Conservation (phyloP, 2,888 invertebrate genomes). For the Antheraea assamensis region DNA sequence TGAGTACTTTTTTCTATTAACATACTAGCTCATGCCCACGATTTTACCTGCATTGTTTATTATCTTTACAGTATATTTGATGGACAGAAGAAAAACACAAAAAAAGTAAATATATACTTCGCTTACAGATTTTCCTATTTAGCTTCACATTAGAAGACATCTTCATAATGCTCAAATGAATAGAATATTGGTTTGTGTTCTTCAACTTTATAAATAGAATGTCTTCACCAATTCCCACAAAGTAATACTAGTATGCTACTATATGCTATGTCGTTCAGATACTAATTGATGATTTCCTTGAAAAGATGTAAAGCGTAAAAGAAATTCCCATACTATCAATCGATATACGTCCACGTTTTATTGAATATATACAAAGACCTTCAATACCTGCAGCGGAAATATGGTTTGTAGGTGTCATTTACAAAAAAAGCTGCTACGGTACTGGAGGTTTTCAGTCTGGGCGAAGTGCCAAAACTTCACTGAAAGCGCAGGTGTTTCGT, state of each 20-base stretch:
- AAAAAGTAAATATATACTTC: too few species aligned
- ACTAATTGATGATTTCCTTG: background rate
- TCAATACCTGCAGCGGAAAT: background rate
- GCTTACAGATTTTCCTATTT: too few species aligned
- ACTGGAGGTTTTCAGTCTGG: background rate
- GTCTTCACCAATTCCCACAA: too few species aligned
- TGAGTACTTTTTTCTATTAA: background rate
- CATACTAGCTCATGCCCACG: too few species aligned
- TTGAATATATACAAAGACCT: background rate
- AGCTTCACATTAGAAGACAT: too few species aligned
- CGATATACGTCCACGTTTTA: background rate
- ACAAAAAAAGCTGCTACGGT: background rate
- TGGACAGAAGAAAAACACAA: too few species aligned
- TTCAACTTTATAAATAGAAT: too few species aligned
- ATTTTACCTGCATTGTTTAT: too few species aligned
- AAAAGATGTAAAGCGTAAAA: background rate
- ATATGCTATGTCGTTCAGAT: background rate
- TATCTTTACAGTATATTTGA: too few species aligned
- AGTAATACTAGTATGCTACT: background rate
- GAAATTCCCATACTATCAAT: background rate
- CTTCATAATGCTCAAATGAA: too few species aligned
- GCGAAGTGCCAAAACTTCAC: conserved; percentile 20
- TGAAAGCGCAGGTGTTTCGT: conserved; percentile 18
- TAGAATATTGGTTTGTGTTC: too few species aligned
- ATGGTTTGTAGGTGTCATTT: conserved; percentile 12